Conservation (phyloP, 2,888 invertebrate species). For the Octonoba sinensis region DNA sequence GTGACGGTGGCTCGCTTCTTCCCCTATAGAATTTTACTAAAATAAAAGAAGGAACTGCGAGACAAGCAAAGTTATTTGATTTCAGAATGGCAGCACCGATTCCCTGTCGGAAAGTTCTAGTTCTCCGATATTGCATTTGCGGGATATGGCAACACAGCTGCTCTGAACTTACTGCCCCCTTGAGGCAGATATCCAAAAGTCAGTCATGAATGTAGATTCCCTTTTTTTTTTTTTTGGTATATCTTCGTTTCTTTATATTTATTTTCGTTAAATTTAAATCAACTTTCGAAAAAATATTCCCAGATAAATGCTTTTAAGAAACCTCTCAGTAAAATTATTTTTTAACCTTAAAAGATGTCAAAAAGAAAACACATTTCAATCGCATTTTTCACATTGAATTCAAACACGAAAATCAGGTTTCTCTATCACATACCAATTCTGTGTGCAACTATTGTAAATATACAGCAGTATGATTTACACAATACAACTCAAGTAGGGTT, state of each 20-base stretch:
- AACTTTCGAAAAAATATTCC: too few species aligned
- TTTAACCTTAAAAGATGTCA: too few species aligned
- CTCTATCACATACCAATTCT: too few species aligned
- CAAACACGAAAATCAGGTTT: too few species aligned
- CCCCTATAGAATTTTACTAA: too few species aligned
- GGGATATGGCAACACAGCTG: constrained; percentile 27
- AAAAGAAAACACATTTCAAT: too few species aligned
- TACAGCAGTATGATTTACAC: too few species aligned
- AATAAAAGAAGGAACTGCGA: constrained; percentile 19
- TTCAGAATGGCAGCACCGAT: constrained; percentile 35
- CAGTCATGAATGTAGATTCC: background rate
- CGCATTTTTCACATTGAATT: too few species aligned
- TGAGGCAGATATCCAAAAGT: constrained; percentile 12
- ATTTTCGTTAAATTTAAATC: background rate
- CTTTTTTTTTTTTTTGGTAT: background rate
- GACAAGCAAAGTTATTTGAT: constrained; percentile 37
- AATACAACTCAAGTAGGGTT: too few species aligned
- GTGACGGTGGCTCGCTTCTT: background rate
- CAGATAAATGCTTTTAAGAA: too few species aligned
- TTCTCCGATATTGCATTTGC: constrained; percentile 8
- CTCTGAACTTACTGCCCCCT: constrained; percentile 7
- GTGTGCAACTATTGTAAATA: too few species aligned
- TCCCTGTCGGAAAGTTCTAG: constrained; percentile 37
- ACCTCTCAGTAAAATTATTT: too few species aligned
- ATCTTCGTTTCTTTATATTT: background rate